phyloP scores from a whole-genome alignment of 1,140 invertebrate genomes.

The Calycopis cecrops region DNA sequence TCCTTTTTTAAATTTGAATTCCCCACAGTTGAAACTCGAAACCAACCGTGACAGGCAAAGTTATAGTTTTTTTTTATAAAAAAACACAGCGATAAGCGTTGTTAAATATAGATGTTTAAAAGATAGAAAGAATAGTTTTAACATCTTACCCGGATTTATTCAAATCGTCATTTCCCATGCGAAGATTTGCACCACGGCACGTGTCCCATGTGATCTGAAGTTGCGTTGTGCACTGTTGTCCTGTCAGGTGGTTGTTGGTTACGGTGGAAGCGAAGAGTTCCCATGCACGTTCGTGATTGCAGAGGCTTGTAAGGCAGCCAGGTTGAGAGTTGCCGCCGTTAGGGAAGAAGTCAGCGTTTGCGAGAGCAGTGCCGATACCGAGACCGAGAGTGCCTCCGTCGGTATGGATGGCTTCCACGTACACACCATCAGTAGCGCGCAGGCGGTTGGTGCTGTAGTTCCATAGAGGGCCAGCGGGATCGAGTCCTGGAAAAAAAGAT shows the following conservation, averaged over 20 bases:
- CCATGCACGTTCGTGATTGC: constrained; percentile 79
- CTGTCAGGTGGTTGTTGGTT: constrained; percentile 40
- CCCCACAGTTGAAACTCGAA: no score
- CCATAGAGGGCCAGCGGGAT: constrained; percentile 43
- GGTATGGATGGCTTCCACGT: constrained; percentile 83
- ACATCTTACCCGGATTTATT: constrained; percentile 42
- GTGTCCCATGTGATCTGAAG: constrained; percentile 36
- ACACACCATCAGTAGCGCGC: constrained; percentile 63
- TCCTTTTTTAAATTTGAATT: no score
- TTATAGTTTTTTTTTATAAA: no score
- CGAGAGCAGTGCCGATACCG: constrained; percentile 69
- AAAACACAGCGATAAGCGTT: no score
- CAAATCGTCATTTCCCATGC: constrained; percentile 46
- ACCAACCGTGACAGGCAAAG: no score
- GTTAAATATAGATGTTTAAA: background rate
- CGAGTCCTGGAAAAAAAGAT: constrained; percentile 28
- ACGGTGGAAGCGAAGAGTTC: constrained; percentile 75
- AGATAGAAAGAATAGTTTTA: constrained; percentile 13
- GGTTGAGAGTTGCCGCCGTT: constrained; percentile 80
- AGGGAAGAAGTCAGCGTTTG: constrained; percentile 86
- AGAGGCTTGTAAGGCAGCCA: constrained; percentile 71
- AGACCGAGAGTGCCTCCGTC: constrained; percentile 72
- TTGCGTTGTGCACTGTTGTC: constrained; percentile 30
- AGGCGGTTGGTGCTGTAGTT: constrained; percentile 28
- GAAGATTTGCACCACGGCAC: constrained; percentile 34